These are phyloP conservation scores for Seira ritae DNA, from an alignment of 2,888 invertebrate genomes.

Conservation along the genomic window DNA sequence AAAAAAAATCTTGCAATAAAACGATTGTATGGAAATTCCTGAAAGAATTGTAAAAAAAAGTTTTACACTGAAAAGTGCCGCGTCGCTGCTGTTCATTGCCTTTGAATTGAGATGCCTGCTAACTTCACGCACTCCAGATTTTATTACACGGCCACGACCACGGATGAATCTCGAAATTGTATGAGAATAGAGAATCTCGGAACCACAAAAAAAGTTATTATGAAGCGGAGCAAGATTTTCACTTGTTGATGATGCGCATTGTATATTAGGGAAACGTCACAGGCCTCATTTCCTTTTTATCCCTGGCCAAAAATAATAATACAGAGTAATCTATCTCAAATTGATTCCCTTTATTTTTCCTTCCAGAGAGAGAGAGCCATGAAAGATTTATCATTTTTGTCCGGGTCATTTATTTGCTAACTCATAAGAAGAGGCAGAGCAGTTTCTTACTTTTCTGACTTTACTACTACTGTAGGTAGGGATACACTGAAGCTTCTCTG, in stretches of 20 bases:
- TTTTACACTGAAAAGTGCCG: too few relatives aligned
- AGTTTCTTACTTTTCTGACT: conserved; percentile 22
- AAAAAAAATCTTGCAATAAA: too few relatives aligned
- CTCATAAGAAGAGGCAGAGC: conserved; percentile 27
- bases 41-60: too few relatives aligned
- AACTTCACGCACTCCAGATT: too few relatives aligned
- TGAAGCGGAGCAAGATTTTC: conserved; percentile 14
- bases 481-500: not conserved
- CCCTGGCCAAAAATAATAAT: not conserved
- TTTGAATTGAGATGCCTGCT: too few relatives aligned
- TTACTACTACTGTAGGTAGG: too few relatives aligned
- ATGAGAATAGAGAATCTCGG: too few relatives aligned
- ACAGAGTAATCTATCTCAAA: conserved; percentile 64
- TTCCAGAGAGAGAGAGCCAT: conserved; percentile 23
- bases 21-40: too few relatives aligned
- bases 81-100: too few relatives aligned
- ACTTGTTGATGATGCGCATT: conserved; percentile 47
- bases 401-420: conserved; percentile 65
- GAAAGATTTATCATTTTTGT: conserved; percentile 68
- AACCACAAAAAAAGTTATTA: too few relatives aligned
- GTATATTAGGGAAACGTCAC: conserved; percentile 26
- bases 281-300: conserved; percentile 31
- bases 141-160: too few relatives aligned
- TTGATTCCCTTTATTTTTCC: conserved; percentile 61
- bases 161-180: too few relatives aligned